Evolutionary conservation across 2,888 invertebrate species (phyloP), one percentile per base, ranked within the genome.

Genomic region (Dyspetes luteomarginatus): DNA sequence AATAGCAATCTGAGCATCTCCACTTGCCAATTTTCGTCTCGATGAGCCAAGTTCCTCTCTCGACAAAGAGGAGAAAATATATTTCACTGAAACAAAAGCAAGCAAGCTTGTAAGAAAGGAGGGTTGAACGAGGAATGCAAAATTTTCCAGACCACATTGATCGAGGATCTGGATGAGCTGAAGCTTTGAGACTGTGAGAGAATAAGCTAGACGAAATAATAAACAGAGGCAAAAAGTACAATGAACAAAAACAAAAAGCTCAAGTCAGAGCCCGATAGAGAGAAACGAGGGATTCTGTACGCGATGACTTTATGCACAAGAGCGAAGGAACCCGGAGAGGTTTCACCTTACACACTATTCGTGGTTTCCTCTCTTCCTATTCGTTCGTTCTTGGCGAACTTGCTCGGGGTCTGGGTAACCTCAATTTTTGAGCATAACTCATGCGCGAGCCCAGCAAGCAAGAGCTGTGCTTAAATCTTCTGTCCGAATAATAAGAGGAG

Each of bases 391-490:
- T 17, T 28, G 15, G 45, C 80, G 85, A 82, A 81, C 67, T 24
- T 50, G 67, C 74, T 58, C 48, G 43, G 67, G 64, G 5, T 72
- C 80, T 75, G 81, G 83, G 85, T 86, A 87, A 89, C 86, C 86
- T 87, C 88, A 88, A 88, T 87, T 87, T 88, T 88, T 87, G 86
- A 88, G 89, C 88, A 89, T 89, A 89, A 89, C 87, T 89, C 88
- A 88, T 89, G 89, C 79, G 86, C 85, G 84, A 85, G 28, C 30
- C 56, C 62, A 84, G 83, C 9, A 85, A 85, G 82, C 85, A 82
- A 69, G 68, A 64, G 81, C 71, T 77, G 84, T 85, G 87, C 87
- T 89, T 89, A 89, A 89, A 89, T 89, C 88, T 89, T 89, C 86
- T 86, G 87, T 88, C 89, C 85, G 89, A 89, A 89, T 88, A 89